A percentile compares a stretch with the other conserved stretches of the same genome.
These are phyloP conservation scores for Bradypus variegatus DNA, from an alignment of 2,797 vertebrate species.

Conservation along the genomic window DNA sequence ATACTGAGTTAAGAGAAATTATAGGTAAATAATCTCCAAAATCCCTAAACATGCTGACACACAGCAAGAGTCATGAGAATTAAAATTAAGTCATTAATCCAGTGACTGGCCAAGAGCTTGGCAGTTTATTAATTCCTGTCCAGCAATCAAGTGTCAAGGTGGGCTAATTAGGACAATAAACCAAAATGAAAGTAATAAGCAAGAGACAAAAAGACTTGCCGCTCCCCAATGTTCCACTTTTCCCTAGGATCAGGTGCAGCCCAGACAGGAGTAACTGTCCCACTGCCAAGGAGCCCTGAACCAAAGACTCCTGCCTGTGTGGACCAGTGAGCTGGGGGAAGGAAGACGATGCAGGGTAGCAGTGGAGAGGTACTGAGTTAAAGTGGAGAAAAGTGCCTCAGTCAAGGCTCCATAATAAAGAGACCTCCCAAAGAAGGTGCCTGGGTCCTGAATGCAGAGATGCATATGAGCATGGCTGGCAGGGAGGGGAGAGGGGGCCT, in stretches of 20 bases:
- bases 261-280: not conserved
- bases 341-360: not conserved
- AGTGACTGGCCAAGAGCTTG: not conserved
- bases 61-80: not conserved
- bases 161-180: slow-evolving; percentile 30
- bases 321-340: not conserved
- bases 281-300: not conserved
- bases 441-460: not conserved
- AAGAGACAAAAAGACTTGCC: not conserved
- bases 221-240: not conserved
- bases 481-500: not conserved
- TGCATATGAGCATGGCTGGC: not conserved
- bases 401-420: not conserved
- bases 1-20: not conserved
- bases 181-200: slow-evolving; percentile 21
- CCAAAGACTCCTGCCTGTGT: not conserved
- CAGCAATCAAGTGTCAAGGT: not conserved
- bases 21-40: not conserved
- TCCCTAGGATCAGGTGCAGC: not conserved
- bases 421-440: not conserved
- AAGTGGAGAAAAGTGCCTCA: not conserved
- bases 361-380: not conserved
- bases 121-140: slow-evolving; percentile 7
- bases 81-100: slow-evolving; percentile 31
- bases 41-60: slow-evolving; percentile 4